Percentiles rank a stretch among this genome's conserved stretches.
Conservation (phyloP, 2,113 vertebrate species). For the Nothoprocta perdicaria region DNA sequence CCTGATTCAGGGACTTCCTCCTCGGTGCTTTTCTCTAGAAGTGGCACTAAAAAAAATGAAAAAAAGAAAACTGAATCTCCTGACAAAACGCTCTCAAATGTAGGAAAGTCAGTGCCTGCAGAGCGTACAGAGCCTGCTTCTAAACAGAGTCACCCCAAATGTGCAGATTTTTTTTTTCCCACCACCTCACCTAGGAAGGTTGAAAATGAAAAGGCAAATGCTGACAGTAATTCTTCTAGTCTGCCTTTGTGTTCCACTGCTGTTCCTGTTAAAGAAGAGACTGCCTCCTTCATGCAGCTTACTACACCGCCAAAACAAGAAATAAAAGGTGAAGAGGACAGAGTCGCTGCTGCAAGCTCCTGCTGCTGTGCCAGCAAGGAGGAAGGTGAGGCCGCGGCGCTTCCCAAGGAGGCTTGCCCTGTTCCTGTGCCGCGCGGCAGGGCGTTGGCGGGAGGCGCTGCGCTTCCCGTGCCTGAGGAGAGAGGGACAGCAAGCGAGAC, state of each 20-base stretch:
- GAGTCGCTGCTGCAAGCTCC: background rate
- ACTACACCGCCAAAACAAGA: background rate
- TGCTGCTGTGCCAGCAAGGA: background rate
- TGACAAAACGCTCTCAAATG: background rate
- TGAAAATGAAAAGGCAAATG: background rate
- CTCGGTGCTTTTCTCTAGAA: background rate
- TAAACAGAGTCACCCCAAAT: background rate
- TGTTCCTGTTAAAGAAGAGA: background rate
- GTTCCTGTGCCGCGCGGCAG: accelerated
- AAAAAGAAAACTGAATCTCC: background rate
- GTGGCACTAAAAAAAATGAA: background rate
- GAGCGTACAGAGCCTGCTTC: background rate
- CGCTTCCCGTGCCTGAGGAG: background rate
- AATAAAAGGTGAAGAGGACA: background rate
- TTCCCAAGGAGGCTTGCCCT: background rate
- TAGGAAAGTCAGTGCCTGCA: background rate
- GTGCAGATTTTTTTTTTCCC: background rate
- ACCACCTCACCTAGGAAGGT: background rate
- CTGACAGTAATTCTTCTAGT: background rate
- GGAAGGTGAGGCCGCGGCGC: background rate
- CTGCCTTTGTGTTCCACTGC: background rate
- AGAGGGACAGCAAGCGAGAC: background rate
- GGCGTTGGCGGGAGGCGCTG: background rate
- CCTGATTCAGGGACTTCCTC: background rate
- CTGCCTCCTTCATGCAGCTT: background rate